Conservation (phyloP, 2,113 vertebrate species). For the Felis catus region DNA sequence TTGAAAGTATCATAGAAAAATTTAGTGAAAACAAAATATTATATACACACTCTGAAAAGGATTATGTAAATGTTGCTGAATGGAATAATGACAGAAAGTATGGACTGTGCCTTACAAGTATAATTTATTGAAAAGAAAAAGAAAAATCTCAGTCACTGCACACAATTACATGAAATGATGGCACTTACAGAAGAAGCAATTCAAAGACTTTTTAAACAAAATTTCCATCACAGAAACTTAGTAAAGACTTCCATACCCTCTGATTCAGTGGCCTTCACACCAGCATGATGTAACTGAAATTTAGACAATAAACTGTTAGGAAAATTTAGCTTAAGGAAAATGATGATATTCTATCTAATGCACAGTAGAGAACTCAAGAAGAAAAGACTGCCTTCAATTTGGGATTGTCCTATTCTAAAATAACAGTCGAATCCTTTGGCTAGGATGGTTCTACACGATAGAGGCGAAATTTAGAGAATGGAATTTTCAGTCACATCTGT, state of each 20-base stretch:
- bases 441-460: not conserved
- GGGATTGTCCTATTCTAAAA: slow-evolving; percentile 16
- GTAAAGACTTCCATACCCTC: not conserved
- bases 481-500: slow-evolving; percentile 59
- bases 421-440: not conserved
- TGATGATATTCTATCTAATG: not conserved
- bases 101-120: slow-evolving; percentile 46
- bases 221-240: slow-evolving; percentile 19
- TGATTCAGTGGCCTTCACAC: not conserved
- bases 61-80: not conserved
- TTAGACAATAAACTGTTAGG: not conserved
- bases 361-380: not conserved
- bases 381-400: not conserved
- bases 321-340: slow-evolving; percentile 32
- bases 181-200: slow-evolving; percentile 18
- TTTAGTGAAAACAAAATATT: not conserved
- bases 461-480: not conserved
- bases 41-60: not conserved
- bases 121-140: slow-evolving; percentile 71
- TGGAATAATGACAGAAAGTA: slow-evolving; percentile 31
- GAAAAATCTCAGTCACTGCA: slow-evolving; percentile 21
- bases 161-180: slow-evolving; percentile 49
- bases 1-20: not conserved
- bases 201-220: slow-evolving; percentile 9
- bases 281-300: not conserved